Evolutionary conservation across 2,888 invertebrate genomes (phyloP), one percentile per base, ranked within the genome.

Genomic region (Cremastinae sp.): DNA sequence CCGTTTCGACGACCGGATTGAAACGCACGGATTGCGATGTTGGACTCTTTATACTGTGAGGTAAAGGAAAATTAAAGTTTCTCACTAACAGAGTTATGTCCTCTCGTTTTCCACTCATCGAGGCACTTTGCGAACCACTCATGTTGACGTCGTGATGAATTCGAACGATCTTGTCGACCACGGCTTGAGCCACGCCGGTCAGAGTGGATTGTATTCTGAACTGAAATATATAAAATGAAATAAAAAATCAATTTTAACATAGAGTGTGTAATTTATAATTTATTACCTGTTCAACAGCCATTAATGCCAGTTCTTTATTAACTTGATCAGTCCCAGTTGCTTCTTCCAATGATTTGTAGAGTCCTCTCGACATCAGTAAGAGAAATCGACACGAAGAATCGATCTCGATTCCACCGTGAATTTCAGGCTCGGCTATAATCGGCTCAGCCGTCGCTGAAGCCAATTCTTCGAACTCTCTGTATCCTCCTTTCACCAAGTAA

Each of bases 61-160:
- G 94, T 16, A 96, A 90, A 0, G 94, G 92, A 84, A 94, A 96
- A 85, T 96, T 96, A 83, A 97, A 97, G 88, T 97, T 97, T 49
- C 97, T 91, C 65, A 98, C 94, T 0, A 97, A 88, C 16, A 98
- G 90, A 0, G 97, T 96, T 85, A 97, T 96, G 83, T 97, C 97
- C 12, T 96, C 96, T 39, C 96, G 92, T 47, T 94, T 93, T 82
- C 92, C 91, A 0, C 91, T 92, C 0, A 90, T 87, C 74, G 79
- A 74, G 45, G 86, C 91, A 47, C 91, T 85, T 56, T 90, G 91
- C 0, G 90, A 87, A 71, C 90, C 90, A 53, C 91, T 92, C 90
- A 95, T 93, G 85, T 93, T 96, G 74, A 94, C 93, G 53, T 96
- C 94, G 49, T 96, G 94, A 86, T 97, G 97, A 73, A 95, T 93